Percentiles rank a stretch among this genome's conserved stretches.
phyloP scores from a whole-genome alignment of 2,888 invertebrate genomes.

The Calameuta filiformis region DNA sequence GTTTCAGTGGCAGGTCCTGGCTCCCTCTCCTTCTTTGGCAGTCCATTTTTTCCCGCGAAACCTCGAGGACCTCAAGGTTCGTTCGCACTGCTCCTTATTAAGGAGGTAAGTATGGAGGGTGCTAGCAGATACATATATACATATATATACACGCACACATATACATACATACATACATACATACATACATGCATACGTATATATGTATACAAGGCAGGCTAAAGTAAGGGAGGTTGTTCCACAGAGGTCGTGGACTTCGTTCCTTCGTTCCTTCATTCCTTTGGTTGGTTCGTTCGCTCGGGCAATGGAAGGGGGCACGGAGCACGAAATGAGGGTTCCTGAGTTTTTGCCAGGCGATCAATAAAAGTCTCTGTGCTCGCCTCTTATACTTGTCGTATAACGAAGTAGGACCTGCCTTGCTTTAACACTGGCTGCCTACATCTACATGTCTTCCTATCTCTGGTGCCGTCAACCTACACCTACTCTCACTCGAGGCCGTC shows the following conservation, averaged over 20 bases:
- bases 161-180: no score
- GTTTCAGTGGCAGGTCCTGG: constrained; percentile 28
- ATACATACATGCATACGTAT: no score
- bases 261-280: not conserved
- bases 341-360: constrained; percentile 67
- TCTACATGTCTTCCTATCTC: not conserved
- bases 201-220: not conserved
- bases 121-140: not conserved
- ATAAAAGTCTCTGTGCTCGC: constrained; percentile 65
- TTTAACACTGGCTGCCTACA: not conserved
- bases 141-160: not conserved
- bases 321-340: constrained; percentile 66
- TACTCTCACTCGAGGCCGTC: not conserved
- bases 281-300: not conserved
- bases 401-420: constrained; percentile 31
- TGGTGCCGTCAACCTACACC: not conserved
- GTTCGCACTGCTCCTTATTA: not conserved
- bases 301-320: constrained; percentile 53
- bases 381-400: constrained; percentile 64
- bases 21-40: constrained; percentile 34
- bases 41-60: constrained; percentile 52
- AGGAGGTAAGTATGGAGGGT: not conserved
- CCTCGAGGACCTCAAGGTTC: constrained; percentile 4
- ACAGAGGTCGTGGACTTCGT: constrained; percentile 15
- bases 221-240: not conserved